Evolutionary conservation across 2,113 vertebrate species (phyloP).

Genomic region (Halcyon senegalensis): DNA sequence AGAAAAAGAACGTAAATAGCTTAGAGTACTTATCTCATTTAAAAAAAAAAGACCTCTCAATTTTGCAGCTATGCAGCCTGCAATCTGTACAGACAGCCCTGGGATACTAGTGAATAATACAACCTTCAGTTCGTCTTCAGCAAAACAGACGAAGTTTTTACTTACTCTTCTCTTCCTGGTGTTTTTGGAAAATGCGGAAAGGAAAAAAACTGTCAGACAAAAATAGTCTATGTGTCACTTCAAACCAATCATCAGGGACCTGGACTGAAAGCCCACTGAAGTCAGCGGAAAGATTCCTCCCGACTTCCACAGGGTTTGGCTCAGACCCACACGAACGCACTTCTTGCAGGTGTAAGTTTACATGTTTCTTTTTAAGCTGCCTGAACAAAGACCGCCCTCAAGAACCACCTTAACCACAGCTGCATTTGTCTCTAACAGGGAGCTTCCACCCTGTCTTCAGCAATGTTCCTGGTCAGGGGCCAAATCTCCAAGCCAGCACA

Average conservation of each 20-base stretch:
- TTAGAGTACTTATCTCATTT: not conserved
- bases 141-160: conserved; percentile 26
- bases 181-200: conserved; percentile 45
- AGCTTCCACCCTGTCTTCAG: conserved; percentile 34
- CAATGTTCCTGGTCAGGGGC: not conserved
- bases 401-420: conserved; percentile 29
- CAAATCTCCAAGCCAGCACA: conserved; percentile 1
- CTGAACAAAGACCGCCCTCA: conserved; percentile 38
- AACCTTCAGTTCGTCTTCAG: conserved; percentile 27
- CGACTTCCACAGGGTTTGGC: not conserved
- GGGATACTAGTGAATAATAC: not conserved
- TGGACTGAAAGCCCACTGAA: not conserved
- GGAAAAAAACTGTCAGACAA: conserved; percentile 39
- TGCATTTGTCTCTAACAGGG: not conserved
- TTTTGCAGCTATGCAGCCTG: not conserved
- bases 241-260: not conserved
- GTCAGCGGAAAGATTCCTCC: conserved; percentile 56
- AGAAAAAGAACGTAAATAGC: not conserved
- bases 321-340: not conserved
- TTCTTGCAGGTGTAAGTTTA: conserved; percentile 22
- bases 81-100: not conserved
- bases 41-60: not conserved
- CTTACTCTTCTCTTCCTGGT: conserved; percentile 12
- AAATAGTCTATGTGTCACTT: conserved; percentile 52
- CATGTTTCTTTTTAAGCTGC: not conserved